These are phyloP conservation scores for Callimico goeldii DNA, from an alignment of 2,797 vertebrate genomes.

Conservation along the genomic window DNA sequence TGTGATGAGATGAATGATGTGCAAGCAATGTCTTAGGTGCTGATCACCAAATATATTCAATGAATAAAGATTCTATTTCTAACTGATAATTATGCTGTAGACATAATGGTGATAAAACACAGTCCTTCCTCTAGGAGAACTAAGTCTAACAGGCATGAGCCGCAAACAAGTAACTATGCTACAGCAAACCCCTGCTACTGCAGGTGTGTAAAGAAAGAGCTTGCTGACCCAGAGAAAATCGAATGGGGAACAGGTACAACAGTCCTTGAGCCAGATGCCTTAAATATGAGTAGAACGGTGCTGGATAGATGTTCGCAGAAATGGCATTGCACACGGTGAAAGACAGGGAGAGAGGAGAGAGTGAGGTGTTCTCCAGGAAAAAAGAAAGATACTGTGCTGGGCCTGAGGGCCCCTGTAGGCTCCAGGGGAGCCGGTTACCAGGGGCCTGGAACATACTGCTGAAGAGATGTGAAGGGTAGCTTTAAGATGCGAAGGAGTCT, in stretches of 20 bases:
- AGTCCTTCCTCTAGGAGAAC: background rate
- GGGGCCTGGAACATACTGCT: background rate
- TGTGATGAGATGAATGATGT: background rate
- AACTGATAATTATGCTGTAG: background rate
- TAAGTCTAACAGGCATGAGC: background rate
- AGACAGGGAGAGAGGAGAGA: background rate
- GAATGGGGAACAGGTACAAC: background rate
- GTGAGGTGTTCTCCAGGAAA: background rate
- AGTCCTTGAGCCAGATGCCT: background rate
- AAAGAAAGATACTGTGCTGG: no score
- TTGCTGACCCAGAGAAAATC: background rate
- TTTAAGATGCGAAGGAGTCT: background rate
- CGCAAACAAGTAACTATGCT: background rate
- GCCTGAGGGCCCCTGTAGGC: fast-evolving
- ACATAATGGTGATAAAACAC: background rate
- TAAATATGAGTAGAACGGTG: background rate
- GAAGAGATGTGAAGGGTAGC: no score
- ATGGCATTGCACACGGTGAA: background rate
- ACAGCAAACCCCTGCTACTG: background rate
- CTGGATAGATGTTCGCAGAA: background rate
- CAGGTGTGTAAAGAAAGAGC: background rate
- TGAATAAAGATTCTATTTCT: background rate
- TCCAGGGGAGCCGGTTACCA: background rate
- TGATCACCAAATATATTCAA: background rate
- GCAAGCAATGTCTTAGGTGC: background rate